phyloP scores from a whole-genome alignment of 2,888 invertebrate genomes.

The Embidobia sp. region DNA sequence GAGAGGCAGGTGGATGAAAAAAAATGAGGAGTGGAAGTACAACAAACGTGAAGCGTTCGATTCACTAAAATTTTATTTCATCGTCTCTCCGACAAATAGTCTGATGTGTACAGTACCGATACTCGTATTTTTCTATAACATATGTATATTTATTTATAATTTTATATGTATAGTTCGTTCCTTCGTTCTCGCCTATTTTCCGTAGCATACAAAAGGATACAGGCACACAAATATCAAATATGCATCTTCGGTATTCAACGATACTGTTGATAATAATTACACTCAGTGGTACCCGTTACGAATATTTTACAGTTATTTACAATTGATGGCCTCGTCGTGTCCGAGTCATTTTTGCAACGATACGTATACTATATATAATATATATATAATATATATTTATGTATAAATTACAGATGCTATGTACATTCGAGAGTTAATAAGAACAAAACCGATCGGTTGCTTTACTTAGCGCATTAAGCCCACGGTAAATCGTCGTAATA shows the following conservation, averaged over 20 bases:
- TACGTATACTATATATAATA: conserved; percentile 74
- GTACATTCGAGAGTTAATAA: conserved; percentile 72
- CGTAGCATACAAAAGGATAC: conserved; percentile 81
- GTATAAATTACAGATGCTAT: conserved; percentile 77
- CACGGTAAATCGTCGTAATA: conserved; percentile 67
- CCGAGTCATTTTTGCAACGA: conserved; percentile 66
- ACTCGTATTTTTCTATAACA: conserved; percentile 70
- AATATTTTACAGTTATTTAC: conserved; percentile 76
- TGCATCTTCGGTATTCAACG: conserved; percentile 75
- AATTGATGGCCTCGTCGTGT: conserved; percentile 58
- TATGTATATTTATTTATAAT: conserved; percentile 70
- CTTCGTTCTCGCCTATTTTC: conserved; percentile 71
- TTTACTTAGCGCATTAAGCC: conserved; percentile 63
- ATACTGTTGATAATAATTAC: conserved; percentile 78
- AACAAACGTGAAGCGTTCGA: conserved; percentile 62
- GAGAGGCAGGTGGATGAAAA: not conserved
- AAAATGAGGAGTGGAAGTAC: no score
- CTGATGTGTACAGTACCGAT: conserved; percentile 74
- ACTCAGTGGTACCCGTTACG: conserved; percentile 74
- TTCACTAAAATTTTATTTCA: conserved; percentile 81
- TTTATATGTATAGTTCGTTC: conserved; percentile 75
- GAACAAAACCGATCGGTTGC: conserved; percentile 38
- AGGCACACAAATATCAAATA: conserved; percentile 81
- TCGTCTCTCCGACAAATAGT: conserved; percentile 74
- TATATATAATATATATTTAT: conserved; percentile 58